Percentiles rank a stretch among this genome's conserved stretches.
Evolutionary conservation across 2,797 vertebrate genomes (phyloP).

Genomic region (Pseudochirops cupreus): DNA sequence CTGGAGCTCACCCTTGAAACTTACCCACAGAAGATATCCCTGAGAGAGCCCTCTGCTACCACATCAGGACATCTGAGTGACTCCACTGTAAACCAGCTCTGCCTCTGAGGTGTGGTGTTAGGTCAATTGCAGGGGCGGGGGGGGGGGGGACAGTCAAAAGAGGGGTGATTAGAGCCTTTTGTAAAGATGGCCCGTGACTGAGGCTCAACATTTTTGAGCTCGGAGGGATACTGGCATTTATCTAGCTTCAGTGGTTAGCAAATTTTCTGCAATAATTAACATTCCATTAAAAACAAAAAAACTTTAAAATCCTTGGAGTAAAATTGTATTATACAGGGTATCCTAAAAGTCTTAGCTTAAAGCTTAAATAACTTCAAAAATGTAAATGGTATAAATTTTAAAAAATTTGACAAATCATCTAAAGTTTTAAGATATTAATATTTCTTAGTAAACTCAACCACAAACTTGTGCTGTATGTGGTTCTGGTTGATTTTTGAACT

Average conservation of each 20-base stretch:
- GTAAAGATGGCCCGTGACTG: not conserved
- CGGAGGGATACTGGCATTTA: not conserved
- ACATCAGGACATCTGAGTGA: not conserved
- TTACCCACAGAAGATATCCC: not conserved
- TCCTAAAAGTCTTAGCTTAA: not conserved
- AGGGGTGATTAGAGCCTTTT: not conserved
- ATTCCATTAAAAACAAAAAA: not conserved
- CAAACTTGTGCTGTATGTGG: not conserved
- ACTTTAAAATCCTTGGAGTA: not conserved
- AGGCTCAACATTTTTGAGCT: not conserved
- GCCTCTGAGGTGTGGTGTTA: not conserved
- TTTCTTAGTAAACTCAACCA: not conserved
- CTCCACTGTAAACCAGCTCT: too few relatives aligned
- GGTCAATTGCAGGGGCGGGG: fast-evolving
- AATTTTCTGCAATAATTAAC: not conserved
- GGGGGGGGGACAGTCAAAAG: too few relatives aligned
- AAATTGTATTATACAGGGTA: not conserved
- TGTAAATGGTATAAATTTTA: not conserved
- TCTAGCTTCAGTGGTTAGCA: not conserved
- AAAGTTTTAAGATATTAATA: not conserved
- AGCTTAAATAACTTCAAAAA: not conserved
- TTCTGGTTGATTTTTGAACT: not conserved
- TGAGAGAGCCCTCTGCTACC: not conserved
- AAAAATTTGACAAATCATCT: not conserved
- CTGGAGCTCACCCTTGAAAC: not conserved